Evolutionary conservation across 2,113 vertebrate species (phyloP).

Genomic region (Actenoides hombroni): DNA sequence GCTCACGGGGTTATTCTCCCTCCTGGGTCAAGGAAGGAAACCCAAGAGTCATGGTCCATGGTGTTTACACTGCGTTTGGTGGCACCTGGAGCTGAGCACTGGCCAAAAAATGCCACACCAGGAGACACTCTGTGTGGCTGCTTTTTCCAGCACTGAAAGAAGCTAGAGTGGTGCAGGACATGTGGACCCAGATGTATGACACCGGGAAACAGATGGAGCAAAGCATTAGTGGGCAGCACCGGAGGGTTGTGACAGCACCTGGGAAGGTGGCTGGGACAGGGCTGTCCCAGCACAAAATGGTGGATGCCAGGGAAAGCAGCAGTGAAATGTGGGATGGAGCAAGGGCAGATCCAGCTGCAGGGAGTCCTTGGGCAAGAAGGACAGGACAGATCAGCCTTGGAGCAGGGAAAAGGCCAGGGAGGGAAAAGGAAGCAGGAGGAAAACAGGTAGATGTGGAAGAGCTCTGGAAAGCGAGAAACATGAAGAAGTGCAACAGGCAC

Average conservation of each 20-base stretch:
- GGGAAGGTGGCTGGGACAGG: neutral
- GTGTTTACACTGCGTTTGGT: neutral
- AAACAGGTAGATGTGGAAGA: neutral
- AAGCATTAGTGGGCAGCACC: neutral
- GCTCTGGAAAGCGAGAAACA: neutral
- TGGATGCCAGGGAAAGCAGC: neutral
- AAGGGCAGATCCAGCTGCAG: neutral
- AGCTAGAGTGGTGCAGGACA: neutral
- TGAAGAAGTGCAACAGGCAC: accelerated
- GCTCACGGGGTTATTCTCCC: neutral
- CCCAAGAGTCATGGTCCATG: neutral
- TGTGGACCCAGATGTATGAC: neutral
- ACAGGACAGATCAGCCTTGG: neutral
- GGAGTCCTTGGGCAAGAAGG: neutral
- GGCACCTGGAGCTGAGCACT: accelerated
- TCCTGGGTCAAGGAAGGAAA: neutral
- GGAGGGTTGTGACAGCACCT: neutral
- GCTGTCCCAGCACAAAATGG: neutral
- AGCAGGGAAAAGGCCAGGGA: neutral
- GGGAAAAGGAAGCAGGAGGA: neutral
- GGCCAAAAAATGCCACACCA: neutral
- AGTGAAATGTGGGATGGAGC: neutral
- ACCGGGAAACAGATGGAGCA: neutral
- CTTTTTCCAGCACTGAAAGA: neutral
- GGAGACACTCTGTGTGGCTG: neutral